Percentiles rank a stretch among this genome's conserved stretches.
phyloP scores from a whole-genome alignment of 1,140 invertebrate species.

The Epicauta chinensis region DNA sequence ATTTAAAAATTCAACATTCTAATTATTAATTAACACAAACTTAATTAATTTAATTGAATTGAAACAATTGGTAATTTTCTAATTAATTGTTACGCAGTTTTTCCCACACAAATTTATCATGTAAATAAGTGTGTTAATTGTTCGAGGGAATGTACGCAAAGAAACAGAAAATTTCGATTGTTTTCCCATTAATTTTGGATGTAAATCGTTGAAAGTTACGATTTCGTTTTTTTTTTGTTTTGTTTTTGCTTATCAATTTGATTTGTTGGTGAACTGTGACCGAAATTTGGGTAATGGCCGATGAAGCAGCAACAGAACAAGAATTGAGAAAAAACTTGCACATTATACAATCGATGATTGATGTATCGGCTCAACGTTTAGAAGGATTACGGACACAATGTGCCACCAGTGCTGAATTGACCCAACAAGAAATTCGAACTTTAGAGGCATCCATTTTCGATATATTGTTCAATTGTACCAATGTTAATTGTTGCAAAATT shows the following conservation, averaged over 20 bases:
- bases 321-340: slow-evolving; percentile 48
- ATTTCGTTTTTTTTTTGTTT: too few relatives aligned
- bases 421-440: slow-evolving; percentile 90
- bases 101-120: too few relatives aligned
- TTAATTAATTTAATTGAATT: neutral
- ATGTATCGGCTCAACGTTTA: slow-evolving; percentile 85
- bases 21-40: neutral
- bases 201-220: too few relatives aligned
- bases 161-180: too few relatives aligned
- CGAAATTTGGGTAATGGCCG: slow-evolving; percentile 38
- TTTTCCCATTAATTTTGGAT: too few relatives aligned
- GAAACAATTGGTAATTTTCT: neutral
- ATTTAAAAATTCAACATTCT: slow-evolving; percentile 8
- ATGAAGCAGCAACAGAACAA: slow-evolving; percentile 36
- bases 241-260: slow-evolving; percentile 24
- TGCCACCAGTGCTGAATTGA: slow-evolving; percentile 83
- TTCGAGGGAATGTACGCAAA: too few relatives aligned
- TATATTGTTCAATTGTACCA: slow-evolving; percentile 6
- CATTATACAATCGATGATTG: slow-evolving; percentile 87
- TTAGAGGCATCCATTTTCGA: slow-evolving; percentile 57
- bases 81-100: too few relatives aligned
- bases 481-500: slow-evolving; percentile 41
- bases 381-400: slow-evolving; percentile 88
- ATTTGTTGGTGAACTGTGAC: slow-evolving; percentile 32
- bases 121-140: too few relatives aligned